Conservation (phyloP, 2,797 vertebrate genomes). For the Discoglossus pictus region DNA sequence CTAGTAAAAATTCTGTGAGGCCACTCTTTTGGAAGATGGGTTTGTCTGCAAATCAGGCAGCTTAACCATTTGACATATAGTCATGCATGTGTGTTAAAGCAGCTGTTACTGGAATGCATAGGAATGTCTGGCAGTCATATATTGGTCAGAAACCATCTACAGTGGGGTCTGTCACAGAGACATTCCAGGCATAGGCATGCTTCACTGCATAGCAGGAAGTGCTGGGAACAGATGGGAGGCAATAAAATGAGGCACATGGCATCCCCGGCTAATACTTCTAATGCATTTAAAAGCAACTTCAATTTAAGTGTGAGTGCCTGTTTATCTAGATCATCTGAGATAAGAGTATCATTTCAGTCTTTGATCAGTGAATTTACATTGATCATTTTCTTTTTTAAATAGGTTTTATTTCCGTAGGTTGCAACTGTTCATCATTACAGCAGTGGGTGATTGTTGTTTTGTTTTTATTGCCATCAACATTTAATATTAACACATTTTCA, state of each 20-base stretch:
- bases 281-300: slow-evolving; percentile 32
- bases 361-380: slow-evolving; percentile 32
- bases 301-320: slow-evolving; percentile 31
- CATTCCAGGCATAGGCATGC: slow-evolving; percentile 39
- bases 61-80: slow-evolving; percentile 27
- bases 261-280: slow-evolving; percentile 10
- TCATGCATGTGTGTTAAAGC: slow-evolving; percentile 22
- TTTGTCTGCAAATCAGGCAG: not conserved
- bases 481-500: no score
- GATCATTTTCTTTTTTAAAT: slow-evolving; percentile 13
- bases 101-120: slow-evolving; percentile 30
- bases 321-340: slow-evolving; percentile 40
- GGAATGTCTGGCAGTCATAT: slow-evolving; percentile 16
- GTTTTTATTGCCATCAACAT: no score
- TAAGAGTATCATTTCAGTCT: slow-evolving; percentile 43
- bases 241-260: slow-evolving; percentile 46
- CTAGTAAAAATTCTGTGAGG: no score
- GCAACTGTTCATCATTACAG: slow-evolving; percentile 34
- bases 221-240: slow-evolving; percentile 39
- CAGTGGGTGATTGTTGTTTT: no score
- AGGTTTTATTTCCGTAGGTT: not conserved
- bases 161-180: slow-evolving; percentile 23
- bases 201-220: slow-evolving; percentile 46
- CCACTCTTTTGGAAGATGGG: not conserved
- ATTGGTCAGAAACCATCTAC: slow-evolving; percentile 14